These are phyloP conservation scores for Colletes collaris DNA, from an alignment of 2,888 invertebrate genomes.

Conservation along the genomic window DNA sequence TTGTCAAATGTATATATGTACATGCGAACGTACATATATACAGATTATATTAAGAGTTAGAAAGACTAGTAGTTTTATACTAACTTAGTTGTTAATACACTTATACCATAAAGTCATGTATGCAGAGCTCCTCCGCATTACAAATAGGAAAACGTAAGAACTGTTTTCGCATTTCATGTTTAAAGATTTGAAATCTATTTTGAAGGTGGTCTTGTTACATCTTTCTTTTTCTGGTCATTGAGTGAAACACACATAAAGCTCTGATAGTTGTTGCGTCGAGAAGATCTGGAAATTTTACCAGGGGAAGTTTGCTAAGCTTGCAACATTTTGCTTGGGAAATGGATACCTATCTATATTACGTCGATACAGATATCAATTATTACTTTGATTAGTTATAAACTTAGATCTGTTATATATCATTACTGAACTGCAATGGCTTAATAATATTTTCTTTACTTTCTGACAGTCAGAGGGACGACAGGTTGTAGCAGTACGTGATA, in stretches of 20 bases:
- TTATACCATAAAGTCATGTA: conserved; percentile 48
- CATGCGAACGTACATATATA: conserved; percentile 21
- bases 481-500: conserved; percentile 65
- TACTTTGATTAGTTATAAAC: conserved; percentile 69
- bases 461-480: conserved; percentile 65
- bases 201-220: conserved; percentile 24
- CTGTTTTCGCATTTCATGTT: conserved; percentile 26
- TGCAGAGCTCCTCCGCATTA: conserved; percentile 34
- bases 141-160: conserved; percentile 54
- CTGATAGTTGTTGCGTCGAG: conserved; percentile 46
- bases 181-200: conserved; percentile 38
- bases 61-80: conserved; percentile 67
- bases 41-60: conserved; percentile 62
- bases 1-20: conserved; percentile 28
- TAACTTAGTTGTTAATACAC: conserved; percentile 59
- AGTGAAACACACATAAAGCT: conserved; percentile 58
- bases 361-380: conserved; percentile 68
- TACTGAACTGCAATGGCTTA: conserved; percentile 61
- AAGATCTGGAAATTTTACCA: conserved; percentile 43
- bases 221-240: conserved; percentile 32
- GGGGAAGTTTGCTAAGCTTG: conserved; percentile 45
- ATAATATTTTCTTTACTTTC: conserved; percentile 69
- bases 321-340: conserved; percentile 51
- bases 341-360: conserved; percentile 61
- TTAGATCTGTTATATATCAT: conserved; percentile 57